A percentile compares a stretch with the other conserved stretches of the same genome.
Evolutionary conservation across 2,113 vertebrate species (phyloP).

Genomic region (Meleagris gallopavo): DNA sequence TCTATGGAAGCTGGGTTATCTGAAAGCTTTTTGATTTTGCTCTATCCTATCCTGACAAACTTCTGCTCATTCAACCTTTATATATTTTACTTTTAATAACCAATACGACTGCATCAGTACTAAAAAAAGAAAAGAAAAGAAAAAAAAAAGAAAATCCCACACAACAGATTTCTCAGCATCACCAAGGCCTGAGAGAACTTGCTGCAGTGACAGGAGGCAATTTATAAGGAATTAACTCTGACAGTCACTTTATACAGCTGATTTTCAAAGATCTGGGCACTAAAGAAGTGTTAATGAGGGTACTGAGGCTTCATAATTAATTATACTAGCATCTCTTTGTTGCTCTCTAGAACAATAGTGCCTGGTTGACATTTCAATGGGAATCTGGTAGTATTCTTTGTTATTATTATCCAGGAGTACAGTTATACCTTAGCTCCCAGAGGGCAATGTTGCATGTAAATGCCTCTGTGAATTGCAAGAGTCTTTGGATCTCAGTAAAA

Average conservation of each 20-base stretch:
- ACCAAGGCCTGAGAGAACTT: constrained; percentile 21
- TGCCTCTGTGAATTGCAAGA: constrained; percentile 47
- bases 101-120: not conserved
- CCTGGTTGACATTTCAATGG: constrained; percentile 66
- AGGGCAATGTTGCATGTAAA: constrained; percentile 46
- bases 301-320: constrained; percentile 69
- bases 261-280: constrained; percentile 67
- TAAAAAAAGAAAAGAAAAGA: not conserved
- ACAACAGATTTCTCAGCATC: not conserved
- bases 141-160: accelerated
- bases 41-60: not conserved
- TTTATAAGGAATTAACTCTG: constrained; percentile 68
- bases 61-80: constrained; percentile 6
- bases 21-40: constrained; percentile 11
- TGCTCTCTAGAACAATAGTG: constrained; percentile 34
- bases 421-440: constrained; percentile 61
- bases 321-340: constrained; percentile 72
- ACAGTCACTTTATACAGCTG: constrained; percentile 64
- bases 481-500: constrained; percentile 54
- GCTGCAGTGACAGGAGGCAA: constrained; percentile 55
- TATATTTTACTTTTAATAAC: not conserved
- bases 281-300: constrained; percentile 74
- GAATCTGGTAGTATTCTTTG: constrained; percentile 60
- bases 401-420: constrained; percentile 65
- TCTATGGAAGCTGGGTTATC: not conserved